phyloP scores from a whole-genome alignment of 23 tunicate species.

The Ascidia mentula region DNA sequence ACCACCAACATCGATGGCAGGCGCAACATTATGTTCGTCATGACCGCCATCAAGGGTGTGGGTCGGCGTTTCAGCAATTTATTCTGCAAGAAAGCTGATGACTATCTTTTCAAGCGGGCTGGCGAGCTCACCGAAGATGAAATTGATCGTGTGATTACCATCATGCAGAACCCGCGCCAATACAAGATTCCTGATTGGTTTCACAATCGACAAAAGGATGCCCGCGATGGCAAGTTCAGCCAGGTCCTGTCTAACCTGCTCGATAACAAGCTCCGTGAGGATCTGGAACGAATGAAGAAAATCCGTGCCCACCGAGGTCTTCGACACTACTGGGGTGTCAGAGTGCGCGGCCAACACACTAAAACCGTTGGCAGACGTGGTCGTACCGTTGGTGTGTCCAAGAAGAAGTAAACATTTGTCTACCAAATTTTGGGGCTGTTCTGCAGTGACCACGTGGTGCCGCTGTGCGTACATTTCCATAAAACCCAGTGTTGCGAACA shows the following conservation, averaged over 20 bases:
- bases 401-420: constrained; percentile 91
- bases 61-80: constrained; percentile 58
- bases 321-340: constrained; percentile 79
- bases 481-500: no score
- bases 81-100: constrained; percentile 79
- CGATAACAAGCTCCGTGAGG: constrained; percentile 84
- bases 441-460: no score
- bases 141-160: constrained; percentile 60
- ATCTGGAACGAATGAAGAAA: constrained; percentile 70
- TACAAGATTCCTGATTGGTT: constrained; percentile 84
- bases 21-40: constrained; percentile 66
- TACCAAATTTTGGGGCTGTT: no score
- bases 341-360: constrained; percentile 87
- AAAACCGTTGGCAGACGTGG: constrained; percentile 99
- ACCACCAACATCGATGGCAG: constrained; percentile 84
- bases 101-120: constrained; percentile 70
- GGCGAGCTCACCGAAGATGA: constrained; percentile 79
- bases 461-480: no score
- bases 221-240: constrained; percentile 53
- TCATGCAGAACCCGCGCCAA: constrained; percentile 82
- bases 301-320: constrained; percentile 83
- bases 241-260: constrained; percentile 74
- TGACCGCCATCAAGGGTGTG: constrained; percentile 79
- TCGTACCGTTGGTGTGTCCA: constrained; percentile 99
- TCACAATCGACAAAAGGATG: constrained; percentile 70